Evolutionary conservation across 2,888 invertebrate species (phyloP).

Genomic region (Actias luna): DNA sequence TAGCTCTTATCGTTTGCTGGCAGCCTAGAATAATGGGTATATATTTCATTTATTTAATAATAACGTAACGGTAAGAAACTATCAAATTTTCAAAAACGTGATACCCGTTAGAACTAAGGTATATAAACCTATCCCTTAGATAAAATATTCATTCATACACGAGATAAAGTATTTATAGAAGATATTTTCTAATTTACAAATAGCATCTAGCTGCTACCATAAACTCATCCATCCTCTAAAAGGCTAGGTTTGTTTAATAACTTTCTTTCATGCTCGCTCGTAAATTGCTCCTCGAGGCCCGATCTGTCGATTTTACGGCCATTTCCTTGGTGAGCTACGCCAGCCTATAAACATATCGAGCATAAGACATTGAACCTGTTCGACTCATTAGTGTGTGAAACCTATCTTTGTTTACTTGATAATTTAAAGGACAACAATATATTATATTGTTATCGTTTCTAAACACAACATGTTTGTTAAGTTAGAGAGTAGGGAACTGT

Average conservation of each 20-base stretch:
- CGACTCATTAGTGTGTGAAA: background rate
- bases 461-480: no score
- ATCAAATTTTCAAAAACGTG: slow-evolving; percentile 30
- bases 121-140: slow-evolving; percentile 30
- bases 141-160: slow-evolving; percentile 26
- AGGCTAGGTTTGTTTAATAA: slow-evolving; percentile 53
- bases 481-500: background rate
- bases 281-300: slow-evolving; percentile 60
- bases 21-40: background rate
- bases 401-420: background rate
- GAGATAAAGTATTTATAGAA: slow-evolving; percentile 27
- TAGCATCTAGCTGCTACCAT: slow-evolving; percentile 33
- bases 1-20: background rate
- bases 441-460: no score
- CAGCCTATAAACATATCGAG: slow-evolving; percentile 35
- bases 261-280: slow-evolving; percentile 56
- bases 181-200: slow-evolving; percentile 23
- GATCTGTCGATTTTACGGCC: slow-evolving; percentile 55
- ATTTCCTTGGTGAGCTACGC: slow-evolving; percentile 47
- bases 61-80: slow-evolving; percentile 19
- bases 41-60: slow-evolving; percentile 30
- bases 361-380: slow-evolving; percentile 2
- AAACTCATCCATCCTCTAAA: slow-evolving; percentile 35
- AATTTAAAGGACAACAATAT: background rate
- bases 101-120: slow-evolving; percentile 32